A percentile compares a stretch with the other conserved stretches of the same genome.
These are phyloP conservation scores for Escarpia spicata DNA, from an alignment of 2,888 invertebrate genomes.

Conservation along the genomic window DNA sequence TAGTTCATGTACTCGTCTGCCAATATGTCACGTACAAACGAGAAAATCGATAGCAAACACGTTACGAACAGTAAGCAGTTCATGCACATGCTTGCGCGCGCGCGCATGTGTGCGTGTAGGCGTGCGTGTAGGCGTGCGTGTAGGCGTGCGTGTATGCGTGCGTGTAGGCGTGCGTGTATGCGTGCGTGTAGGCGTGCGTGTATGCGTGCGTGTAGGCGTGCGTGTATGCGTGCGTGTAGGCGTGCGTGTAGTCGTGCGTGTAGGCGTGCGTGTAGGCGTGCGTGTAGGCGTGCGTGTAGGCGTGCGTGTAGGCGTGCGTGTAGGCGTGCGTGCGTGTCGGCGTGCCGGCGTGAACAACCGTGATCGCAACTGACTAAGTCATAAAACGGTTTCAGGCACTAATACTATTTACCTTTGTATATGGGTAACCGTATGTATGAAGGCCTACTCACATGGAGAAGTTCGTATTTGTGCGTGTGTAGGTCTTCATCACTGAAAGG, in stretches of 20 bases:
- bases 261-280: neutral
- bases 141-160: neutral
- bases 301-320: neutral
- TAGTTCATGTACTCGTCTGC: too few relatives aligned
- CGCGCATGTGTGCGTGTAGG: neutral
- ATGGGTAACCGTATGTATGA: neutral
- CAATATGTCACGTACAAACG: too few relatives aligned
- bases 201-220: neutral
- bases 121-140: neutral
- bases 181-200: neutral
- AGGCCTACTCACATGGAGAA: neutral
- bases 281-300: neutral
- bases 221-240: neutral
- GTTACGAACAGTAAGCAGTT: neutral
- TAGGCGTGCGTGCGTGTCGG: neutral
- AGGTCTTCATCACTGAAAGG: neutral
- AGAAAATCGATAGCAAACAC: too few relatives aligned
- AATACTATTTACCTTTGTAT: neutral
- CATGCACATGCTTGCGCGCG: too few relatives aligned
- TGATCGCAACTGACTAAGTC: neutral
- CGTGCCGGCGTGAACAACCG: neutral
- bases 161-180: neutral
- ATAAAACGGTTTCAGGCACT: neutral
- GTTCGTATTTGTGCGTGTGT: slow-evolving; percentile 1
- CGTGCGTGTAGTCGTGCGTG: neutral